phyloP scores from a whole-genome alignment of 1,140 invertebrate genomes.

The Anastrepha ludens region DNA sequence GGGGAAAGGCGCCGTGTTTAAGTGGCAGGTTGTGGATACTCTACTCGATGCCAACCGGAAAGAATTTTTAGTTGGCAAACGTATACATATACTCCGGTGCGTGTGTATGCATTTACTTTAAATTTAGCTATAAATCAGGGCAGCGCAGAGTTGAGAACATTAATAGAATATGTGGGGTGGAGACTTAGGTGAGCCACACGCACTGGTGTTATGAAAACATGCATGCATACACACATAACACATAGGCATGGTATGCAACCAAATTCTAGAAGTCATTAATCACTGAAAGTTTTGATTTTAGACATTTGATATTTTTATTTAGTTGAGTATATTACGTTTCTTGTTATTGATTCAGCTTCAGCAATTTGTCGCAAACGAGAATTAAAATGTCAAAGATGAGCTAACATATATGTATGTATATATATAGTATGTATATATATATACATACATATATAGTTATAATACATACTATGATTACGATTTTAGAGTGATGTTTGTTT shows the following conservation, averaged over 20 bases:
- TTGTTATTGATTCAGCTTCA: no score
- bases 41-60: conserved; percentile 7
- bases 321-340: not conserved
- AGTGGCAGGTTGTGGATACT: conserved; percentile 11
- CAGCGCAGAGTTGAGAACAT: conserved; percentile 54
- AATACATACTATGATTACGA: no score
- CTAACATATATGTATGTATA: no score
- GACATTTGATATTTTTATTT: not conserved
- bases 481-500: no score
- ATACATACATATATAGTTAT: no score
- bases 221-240: not conserved
- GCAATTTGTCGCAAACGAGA: no score
- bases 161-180: not conserved
- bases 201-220: not conserved
- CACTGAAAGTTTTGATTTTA: not conserved
- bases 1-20: not conserved
- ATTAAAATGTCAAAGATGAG: no score
- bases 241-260: not conserved
- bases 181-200: not conserved
- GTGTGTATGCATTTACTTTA: conserved; percentile 60
- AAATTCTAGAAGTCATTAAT: not conserved
- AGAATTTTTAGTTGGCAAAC: not conserved
- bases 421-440: no score
- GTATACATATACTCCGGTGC: not conserved
- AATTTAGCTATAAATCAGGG: conserved; percentile 73